Base-by-base conservation (phyloP, 2,113 vertebrate species). In the Galbula dea region DNA sequence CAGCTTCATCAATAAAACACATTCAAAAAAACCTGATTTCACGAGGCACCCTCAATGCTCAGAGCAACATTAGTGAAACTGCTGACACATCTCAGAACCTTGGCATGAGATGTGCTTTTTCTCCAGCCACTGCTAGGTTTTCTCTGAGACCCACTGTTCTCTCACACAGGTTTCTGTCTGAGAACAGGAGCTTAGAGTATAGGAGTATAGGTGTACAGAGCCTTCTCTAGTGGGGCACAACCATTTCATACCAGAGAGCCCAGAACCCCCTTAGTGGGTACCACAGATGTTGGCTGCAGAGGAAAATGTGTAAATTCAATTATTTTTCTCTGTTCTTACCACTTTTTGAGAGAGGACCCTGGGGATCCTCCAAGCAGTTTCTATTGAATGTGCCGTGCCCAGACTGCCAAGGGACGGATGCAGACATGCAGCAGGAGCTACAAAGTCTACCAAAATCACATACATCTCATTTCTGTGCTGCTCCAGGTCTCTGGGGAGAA, bases 341-440 rank as follows among this genome's bases (percentile, higher is more conserved):
- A 1, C 21, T 57, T 72, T 61, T 36, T 4, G 0, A 67, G 59
- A 63, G 37, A 73, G n/a, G 59, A 52, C 29, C 37, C 30, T 4
- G 0, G 34, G 43, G 37, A 86, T 41, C 12, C 54, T 66, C 63
- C 1, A 1, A 45, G n/a, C 2, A 0, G 20, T 52, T 77, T 73
- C 63, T 52, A 41, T 30, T 36, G 58, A 76, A 67, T 17, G 7
- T 3, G 0, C 14, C 5, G 3, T 55, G 59, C 45, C 45, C 81
- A 83, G 29, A 34, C 15, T 8, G 1, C 32, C 1, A 1, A 67
- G 71, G 19, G 52, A 57, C 7, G 8, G 43, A 67, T 2, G 5
- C 45, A 73, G 69, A 62, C 18, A 32, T 1, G 0, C 0, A 0
- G 9, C 37, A 61, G 52, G 15, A 83, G 18, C 39, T 4, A 2